A percentile compares a stretch with the other conserved stretches of the same genome.
Conservation (phyloP, 2,888 invertebrate species). For the Xiphydria camelus region DNA sequence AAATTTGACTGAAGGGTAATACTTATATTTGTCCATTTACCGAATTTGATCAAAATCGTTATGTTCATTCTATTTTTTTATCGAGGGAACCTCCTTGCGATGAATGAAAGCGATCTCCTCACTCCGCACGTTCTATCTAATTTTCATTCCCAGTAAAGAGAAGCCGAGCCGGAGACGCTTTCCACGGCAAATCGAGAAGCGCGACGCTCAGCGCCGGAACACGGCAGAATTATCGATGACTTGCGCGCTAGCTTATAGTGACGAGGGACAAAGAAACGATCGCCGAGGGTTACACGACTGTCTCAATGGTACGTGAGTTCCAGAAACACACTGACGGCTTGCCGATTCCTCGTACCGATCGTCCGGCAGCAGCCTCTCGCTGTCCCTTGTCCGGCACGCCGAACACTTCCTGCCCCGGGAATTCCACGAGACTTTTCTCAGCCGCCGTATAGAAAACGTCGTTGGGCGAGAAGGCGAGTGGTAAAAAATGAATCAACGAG, state of each 20-base stretch:
- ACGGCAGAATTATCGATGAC: neutral
- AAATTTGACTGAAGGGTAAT: too few relatives aligned
- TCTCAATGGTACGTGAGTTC: conserved; percentile 45
- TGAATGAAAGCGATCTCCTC: neutral
- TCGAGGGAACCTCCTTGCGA: neutral
- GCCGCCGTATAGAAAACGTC: neutral
- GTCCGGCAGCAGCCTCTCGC: conserved; percentile 18
- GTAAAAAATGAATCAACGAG: too few relatives aligned
- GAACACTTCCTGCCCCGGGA: conserved; percentile 31
- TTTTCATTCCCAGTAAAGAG: too few relatives aligned
- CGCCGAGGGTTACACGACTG: conserved; percentile 16
- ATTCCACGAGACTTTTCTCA: conserved; percentile 25
- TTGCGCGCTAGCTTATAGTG: neutral
- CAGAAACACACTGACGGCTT: conserved; percentile 48
- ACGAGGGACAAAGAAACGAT: conserved; percentile 15
- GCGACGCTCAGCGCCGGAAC: neutral
- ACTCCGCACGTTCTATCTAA: too few relatives aligned
- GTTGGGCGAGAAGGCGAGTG: neutral
- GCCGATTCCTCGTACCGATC: conserved; percentile 21
- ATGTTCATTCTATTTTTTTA: neutral
- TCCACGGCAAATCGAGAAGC: neutral
- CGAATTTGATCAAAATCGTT: neutral
- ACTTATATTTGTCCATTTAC: too few relatives aligned
- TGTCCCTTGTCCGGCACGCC: conserved; percentile 29
- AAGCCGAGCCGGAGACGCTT: too few relatives aligned